phyloP scores from a whole-genome alignment of 2,113 vertebrate species.

The Plectropomus leopardus region DNA sequence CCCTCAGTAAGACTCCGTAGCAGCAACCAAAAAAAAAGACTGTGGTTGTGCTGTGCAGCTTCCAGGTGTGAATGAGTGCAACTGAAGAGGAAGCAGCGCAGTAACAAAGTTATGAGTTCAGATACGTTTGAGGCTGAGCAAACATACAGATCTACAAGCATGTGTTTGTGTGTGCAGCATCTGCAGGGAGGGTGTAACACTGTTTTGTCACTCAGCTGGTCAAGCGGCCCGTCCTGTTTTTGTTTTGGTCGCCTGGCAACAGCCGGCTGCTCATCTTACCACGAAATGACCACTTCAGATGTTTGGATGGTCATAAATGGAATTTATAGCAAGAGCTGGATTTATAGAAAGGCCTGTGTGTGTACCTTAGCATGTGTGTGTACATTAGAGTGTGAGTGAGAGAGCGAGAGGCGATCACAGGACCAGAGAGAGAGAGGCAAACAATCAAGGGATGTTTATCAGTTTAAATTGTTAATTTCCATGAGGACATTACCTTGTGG shows the following conservation, averaged over 20 bases:
- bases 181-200: slow-evolving; percentile 22
- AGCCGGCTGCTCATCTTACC: slow-evolving; percentile 14
- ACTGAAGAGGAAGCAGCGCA: not conserved
- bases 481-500: not conserved
- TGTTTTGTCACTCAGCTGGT: slow-evolving; percentile 40
- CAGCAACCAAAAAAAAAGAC: not conserved
- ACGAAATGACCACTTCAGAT: slow-evolving; percentile 54
- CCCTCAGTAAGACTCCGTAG: not conserved
- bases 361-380: slow-evolving; percentile 9
- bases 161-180: slow-evolving; percentile 13
- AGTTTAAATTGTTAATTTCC: not conserved
- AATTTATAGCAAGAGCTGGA: slow-evolving; percentile 39
- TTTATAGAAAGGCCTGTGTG: slow-evolving; percentile 33
- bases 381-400: slow-evolving; percentile 11
- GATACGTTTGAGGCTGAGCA: not conserved
- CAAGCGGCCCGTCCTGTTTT: slow-evolving; percentile 25
- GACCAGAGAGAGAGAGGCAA: not conserved
- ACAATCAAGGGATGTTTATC: not conserved
- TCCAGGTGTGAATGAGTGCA: slow-evolving; percentile 12
- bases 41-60: not conserved
- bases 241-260: slow-evolving; percentile 43
- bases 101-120: not conserved
- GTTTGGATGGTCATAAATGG: slow-evolving; percentile 46
- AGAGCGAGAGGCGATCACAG: not conserved
- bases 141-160: not conserved